phyloP scores from a whole-genome alignment of 2,888 invertebrate species.

The Aphidius colemani region DNA sequence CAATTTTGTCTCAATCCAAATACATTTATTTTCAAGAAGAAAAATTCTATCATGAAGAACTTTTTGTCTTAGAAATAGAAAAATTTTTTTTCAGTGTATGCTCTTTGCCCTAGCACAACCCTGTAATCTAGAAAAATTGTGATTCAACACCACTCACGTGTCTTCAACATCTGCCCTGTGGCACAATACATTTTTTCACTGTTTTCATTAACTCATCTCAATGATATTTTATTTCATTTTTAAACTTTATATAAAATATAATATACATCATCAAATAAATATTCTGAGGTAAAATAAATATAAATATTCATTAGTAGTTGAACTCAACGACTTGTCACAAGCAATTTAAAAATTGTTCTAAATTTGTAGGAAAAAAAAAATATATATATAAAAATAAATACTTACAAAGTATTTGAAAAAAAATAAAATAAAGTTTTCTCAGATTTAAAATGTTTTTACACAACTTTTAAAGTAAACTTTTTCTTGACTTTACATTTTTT shows the following conservation, averaged over 20 bases:
- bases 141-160: slow-evolving; percentile 52
- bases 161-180: slow-evolving; percentile 47
- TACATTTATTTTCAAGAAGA: no score
- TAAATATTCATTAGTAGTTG: no score
- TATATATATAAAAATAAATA: background rate
- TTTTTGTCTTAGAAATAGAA: no score
- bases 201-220: slow-evolving; percentile 5
- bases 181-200: slow-evolving; percentile 24
- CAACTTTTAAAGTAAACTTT: background rate
- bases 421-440: background rate
- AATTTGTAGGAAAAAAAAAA: background rate
- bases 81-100: no score
- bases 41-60: no score
- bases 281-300: no score
- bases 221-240: slow-evolving; percentile 21
- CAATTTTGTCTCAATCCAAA: no score
- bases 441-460: no score
- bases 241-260: slow-evolving; percentile 6
- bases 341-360: no score
- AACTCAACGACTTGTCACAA: background rate
- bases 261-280: slow-evolving; percentile 4
- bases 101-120: slow-evolving; percentile 33
- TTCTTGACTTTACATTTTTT: background rate
- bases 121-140: slow-evolving; percentile 53
- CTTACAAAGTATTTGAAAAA: no score